Evolutionary conservation across 2,797 vertebrate genomes (phyloP), one percentile per base, ranked within the genome.

Genomic region (Nyctibius grandis): DNA sequence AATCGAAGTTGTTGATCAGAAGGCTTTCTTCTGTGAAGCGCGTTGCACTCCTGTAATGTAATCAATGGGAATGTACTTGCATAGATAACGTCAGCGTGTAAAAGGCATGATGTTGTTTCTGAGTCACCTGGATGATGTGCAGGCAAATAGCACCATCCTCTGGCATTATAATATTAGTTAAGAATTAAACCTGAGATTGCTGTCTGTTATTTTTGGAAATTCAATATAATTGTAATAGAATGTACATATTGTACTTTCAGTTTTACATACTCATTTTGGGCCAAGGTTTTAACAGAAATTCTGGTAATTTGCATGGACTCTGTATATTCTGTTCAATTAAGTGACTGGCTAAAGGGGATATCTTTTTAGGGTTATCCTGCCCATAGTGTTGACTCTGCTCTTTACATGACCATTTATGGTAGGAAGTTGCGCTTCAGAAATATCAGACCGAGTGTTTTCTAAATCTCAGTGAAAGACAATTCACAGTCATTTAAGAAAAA

Each of bases 401-500:
- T 97, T 97, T 84, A 42, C 28, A 9, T 96, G 87, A 94, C 92
- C 95, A 89, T 97, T 97, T 97, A 97, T 96, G 97, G 97, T 77
- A 96, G 92, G 69, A 94, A 97, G 70, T 77, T 87, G 88, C 81
- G 94, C 73, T 92, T 91, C 57, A 95, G 88, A 91, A 95, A 94
- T 86, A 91, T 0, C 63, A 67, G 64, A 77, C 57, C 0, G 16
- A 96, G 77, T 23, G 80, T 96, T 94, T 97, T 95, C 85, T 97
- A 69, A 94, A 96, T 97, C 93, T 95, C 75, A 33, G 76, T 95
- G 96, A 93, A 96, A 94, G 84, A 92, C 65, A 84, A 68, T 56
- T 95, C 90, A 94, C 84, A 97, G 96, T 97, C 97, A 97, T 97
- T 96, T 97, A 72, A 93, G 95, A 93, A 96, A 93, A 95, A 96